Evolutionary conservation across 1,140 invertebrate genomes (phyloP), one percentile per base, ranked within the genome.

Genomic region (Theocolax elegans): DNA sequence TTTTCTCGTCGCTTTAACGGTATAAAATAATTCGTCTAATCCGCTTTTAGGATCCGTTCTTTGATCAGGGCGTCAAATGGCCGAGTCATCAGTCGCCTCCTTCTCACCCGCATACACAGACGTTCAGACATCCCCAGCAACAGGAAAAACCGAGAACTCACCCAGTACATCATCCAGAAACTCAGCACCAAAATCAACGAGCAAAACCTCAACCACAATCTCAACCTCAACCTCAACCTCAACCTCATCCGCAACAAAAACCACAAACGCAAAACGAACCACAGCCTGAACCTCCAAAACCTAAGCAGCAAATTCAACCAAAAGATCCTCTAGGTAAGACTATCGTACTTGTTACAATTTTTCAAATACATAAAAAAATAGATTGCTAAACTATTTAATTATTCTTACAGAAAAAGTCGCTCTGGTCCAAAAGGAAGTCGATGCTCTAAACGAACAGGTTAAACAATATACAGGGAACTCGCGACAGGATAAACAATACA

Each of bases 401-500:
- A 2, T 44, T 29, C 17, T 17, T 29, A 21, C 38, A 71, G 91
- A 92, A 60, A 90, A 90, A 79, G 95, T 97, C 25, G 90, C 94
- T 70, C 84, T 87, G 27, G 92, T 97, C 49, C 90, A 94, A 79
- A 89, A 91, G 19, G 94, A 96, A 74, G 92, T 96, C 0, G 88
- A 93, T 27, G 89, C 92, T 23, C 87, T 96, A 1, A 91, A 92
- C 85, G 87, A 87, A 15, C 88, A 93, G 77, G 94, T 97, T 8
- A 92, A 94, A 72, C 86, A 89, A 60, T 97, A 94, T 79, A 86
- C 78, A 31, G 95, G 95, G 3, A 87, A 86, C 60, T 89, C 88
- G 3, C 89, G 90, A 74, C 89, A 89, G 74, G 93, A 96, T 77
- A 97, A 97, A 82, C 88, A 93, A 63, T 98, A 96, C 77, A 87